Evolutionary conservation across 2,888 invertebrate genomes (phyloP), one percentile per base, ranked within the genome.

Genomic region (Vesta saturnalis): DNA sequence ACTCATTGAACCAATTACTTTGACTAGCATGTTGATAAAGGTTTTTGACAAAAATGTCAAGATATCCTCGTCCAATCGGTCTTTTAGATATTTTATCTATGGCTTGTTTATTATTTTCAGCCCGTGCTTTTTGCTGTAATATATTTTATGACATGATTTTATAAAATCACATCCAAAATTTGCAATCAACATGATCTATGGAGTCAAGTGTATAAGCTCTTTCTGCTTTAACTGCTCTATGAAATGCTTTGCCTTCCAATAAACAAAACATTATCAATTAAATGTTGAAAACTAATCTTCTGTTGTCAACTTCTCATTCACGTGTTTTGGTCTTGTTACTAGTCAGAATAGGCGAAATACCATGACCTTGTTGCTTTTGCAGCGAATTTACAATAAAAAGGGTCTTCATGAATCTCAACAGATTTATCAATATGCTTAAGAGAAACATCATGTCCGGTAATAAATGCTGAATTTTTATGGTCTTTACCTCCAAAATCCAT

Each of bases 401-500:
- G 21, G 22, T 54, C 19, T 54, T 54, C 21, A 43, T 43, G 43
- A 5, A 43, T 43, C 14, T 43, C 43, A 2, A 43, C 43, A 2
- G 43, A 12, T 2, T 54, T 54, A 14, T 54, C 18, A 18, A 54
- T 54, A 54, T 54, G 54, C n/a, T 54, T 54, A 6, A 8, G 54
- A 18, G n/a, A 21, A 21, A 54, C 54, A 1, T 54, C 22, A 21
- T 19, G 22, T 21, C 54, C 54, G 16, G 54, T 52, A 16, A 52
- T 52, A 52, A 52, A 52, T 52, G 52, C 5, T 15, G 52, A 52
- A 52, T 30, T 10, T 30, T 30, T 52, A 52, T 54, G 16, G 4
- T 54, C 54, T 21, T 54, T 54, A 18, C 54, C 54, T 21, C 19
- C 54, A 54, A 16, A 54, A 5, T 19, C 54, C 54, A 54, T 54